These are phyloP conservation scores for Therioaphis trifolii DNA, from an alignment of 2,888 invertebrate species.

Conservation along the genomic window DNA sequence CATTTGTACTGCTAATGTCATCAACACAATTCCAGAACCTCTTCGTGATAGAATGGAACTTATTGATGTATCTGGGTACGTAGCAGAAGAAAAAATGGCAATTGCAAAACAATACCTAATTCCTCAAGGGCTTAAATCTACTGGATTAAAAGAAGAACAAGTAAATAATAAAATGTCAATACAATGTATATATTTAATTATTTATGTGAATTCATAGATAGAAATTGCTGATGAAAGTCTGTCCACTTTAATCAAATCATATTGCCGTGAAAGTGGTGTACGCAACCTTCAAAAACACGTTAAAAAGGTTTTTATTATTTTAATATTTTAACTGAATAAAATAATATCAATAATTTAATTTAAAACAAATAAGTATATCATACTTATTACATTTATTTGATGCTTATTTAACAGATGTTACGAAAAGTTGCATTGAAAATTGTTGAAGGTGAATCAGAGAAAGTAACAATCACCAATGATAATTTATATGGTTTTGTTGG, in stretches of 20 bases:
- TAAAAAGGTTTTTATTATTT: constrained; percentile 79
- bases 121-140: constrained; percentile 88
- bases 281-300: constrained; percentile 98
- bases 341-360: not conserved
- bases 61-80: constrained; percentile 98
- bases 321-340: constrained; percentile 11
- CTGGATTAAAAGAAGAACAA: constrained; percentile 81
- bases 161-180: constrained; percentile 64
- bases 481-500: constrained; percentile 91
- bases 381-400: not conserved
- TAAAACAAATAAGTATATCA: not conserved
- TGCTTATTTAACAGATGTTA: constrained; percentile 54
- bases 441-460: constrained; percentile 81
- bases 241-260: constrained; percentile 84
- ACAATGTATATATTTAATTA: too few relatives aligned
- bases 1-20: constrained; percentile 97
- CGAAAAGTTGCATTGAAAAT: constrained; percentile 93
- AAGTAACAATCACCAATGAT: constrained; percentile 75
- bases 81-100: constrained; percentile 91
- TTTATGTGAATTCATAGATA: constrained; percentile 71
- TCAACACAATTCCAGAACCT: constrained; percentile 96
- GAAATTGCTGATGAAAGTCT: constrained; percentile 80
- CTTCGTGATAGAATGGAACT: constrained; percentile 98
- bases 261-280: constrained; percentile 98
- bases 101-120: constrained; percentile 96